Conservation (phyloP, 2,888 invertebrate genomes). For the Nomada hirtipes region DNA sequence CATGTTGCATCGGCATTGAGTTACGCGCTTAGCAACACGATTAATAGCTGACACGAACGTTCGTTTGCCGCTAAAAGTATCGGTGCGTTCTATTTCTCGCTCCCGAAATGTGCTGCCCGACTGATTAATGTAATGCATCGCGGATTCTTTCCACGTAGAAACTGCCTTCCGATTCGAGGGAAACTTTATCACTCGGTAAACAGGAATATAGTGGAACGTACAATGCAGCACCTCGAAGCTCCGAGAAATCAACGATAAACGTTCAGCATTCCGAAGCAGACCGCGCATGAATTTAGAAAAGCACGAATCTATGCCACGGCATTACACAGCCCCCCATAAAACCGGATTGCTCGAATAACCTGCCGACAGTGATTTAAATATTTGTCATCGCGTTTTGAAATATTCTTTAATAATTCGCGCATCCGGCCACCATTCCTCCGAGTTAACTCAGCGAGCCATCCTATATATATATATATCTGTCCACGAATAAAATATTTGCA, state of each 20-base stretch:
- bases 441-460: slow-evolving; percentile 14
- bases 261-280: too few species aligned
- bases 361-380: not conserved
- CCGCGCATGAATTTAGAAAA: too few species aligned
- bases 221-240: too few species aligned
- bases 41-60: slow-evolving; percentile 5
- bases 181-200: too few species aligned
- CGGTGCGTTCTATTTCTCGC: not conserved
- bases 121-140: not conserved
- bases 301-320: too few species aligned
- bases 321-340: too few species aligned
- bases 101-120: not conserved
- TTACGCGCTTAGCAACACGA: slow-evolving; percentile 31
- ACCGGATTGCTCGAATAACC: too few species aligned
- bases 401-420: not conserved
- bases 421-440: not conserved
- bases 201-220: too few species aligned
- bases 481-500: not conserved
- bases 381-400: not conserved
- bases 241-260: too few species aligned
- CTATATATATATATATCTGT: not conserved
- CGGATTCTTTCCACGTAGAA: not conserved
- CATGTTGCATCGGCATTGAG: slow-evolving; percentile 31
- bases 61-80: not conserved
- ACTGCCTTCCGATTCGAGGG: too few species aligned